Percentiles rank a stretch among this genome's conserved stretches.
Evolutionary conservation across 2,797 vertebrate species (phyloP).

Genomic region (Poeciliopsis gracilis): DNA sequence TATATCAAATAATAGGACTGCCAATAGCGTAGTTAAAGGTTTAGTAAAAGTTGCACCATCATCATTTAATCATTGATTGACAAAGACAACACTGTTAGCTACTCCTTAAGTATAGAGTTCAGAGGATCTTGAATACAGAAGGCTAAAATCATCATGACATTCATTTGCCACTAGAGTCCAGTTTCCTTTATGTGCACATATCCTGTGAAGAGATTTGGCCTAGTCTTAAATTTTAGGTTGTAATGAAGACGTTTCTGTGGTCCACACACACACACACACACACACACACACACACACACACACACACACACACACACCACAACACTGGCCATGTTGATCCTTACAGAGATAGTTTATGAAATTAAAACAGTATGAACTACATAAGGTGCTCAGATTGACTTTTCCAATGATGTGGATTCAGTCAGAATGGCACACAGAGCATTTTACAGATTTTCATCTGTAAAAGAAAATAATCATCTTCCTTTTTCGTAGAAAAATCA

Average conservation of each 20-base stretch:
- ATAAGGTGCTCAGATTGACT: not conserved
- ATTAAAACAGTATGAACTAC: not conserved
- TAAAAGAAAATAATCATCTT: not conserved
- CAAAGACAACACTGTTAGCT: not conserved
- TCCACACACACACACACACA: not conserved
- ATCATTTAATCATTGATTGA: not conserved
- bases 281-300: not conserved
- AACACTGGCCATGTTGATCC: not conserved
- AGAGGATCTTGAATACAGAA: not conserved
- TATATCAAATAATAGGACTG: not conserved
- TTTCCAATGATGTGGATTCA: not conserved
- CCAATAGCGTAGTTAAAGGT: not conserved
- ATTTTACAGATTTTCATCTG: not conserved
- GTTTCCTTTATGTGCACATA: constrained; percentile 1
- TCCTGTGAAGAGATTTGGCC: not conserved
- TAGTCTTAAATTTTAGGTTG: not conserved
- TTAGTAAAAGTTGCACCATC: not conserved
- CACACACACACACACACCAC: no score
- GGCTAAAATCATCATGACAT: not conserved
- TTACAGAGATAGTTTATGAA: not conserved
- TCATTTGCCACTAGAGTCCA: constrained; percentile 5
- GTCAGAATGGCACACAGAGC: not conserved
- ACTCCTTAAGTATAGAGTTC: not conserved
- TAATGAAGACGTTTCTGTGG: not conserved
- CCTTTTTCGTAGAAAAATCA: not conserved